Evolutionary conservation across 2,797 vertebrate genomes (phyloP).

Genomic region (Urophycis tenuis): DNA sequence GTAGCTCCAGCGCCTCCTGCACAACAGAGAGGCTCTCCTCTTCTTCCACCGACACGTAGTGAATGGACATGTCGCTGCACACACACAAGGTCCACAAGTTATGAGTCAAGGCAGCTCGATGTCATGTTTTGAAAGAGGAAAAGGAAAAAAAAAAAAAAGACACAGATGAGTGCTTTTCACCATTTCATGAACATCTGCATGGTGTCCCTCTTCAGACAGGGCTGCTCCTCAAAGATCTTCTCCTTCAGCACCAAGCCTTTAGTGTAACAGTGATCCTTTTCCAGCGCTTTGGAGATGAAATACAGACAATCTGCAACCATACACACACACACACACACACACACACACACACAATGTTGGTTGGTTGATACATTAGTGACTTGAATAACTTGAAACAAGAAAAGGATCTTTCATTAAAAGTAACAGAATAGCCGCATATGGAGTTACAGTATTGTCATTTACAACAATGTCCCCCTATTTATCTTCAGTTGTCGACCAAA

Average conservation of each 20-base stretch:
- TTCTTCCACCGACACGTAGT: constrained; percentile 79
- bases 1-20: constrained; percentile 83
- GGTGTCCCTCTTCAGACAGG: constrained; percentile 86
- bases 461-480: not conserved
- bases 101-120: not conserved
- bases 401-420: not conserved
- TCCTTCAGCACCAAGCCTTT: constrained; percentile 94
- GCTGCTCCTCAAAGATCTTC: constrained; percentile 94
- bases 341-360: not conserved
- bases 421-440: not conserved
- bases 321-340: not conserved
- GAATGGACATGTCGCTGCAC: constrained; percentile 82
- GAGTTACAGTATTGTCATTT: not conserved
- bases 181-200: constrained; percentile 92
- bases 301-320: constrained; percentile 82
- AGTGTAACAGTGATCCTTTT: constrained; percentile 88
- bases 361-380: too few species aligned
- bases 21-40: constrained; percentile 79
- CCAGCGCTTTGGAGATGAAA: constrained; percentile 92
- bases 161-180: constrained; percentile 45
- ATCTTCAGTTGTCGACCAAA: not conserved
- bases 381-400: not conserved
- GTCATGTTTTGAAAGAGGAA: too few species aligned
- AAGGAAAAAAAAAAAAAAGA: not conserved
- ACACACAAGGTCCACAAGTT: not conserved